These are phyloP conservation scores for Drosophila mauritiana DNA, from an alignment of 1,140 invertebrate genomes.

Conservation along the genomic window DNA sequence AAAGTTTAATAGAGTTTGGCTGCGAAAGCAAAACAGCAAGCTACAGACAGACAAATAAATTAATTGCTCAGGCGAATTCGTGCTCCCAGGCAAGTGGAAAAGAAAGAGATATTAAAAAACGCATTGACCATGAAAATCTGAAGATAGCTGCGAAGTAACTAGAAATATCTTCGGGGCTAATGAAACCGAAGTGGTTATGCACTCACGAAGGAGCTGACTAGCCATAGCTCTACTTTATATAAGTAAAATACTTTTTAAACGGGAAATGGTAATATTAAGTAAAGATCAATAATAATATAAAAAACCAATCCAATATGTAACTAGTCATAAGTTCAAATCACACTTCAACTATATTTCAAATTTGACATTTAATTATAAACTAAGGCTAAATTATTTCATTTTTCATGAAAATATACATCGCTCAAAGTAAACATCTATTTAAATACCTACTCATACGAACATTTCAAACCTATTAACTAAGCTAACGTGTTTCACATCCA, in stretches of 20 bases:
- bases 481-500: background rate
- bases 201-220: slow-evolving; percentile 5
- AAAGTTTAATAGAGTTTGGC: slow-evolving; percentile 67
- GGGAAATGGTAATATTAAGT: no score
- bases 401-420: no score
- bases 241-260: background rate
- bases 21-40: slow-evolving; percentile 66
- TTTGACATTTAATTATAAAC: background rate
- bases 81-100: slow-evolving; percentile 56
- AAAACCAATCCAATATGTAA: background rate
- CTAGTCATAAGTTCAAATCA: no score
- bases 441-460: no score
- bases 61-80: slow-evolving; percentile 75
- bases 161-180: slow-evolving; percentile 11
- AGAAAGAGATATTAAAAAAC: slow-evolving; percentile 72
- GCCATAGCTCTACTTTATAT: background rate
- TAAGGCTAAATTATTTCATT: background rate
- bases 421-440: background rate
- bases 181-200: slow-evolving; percentile 35
- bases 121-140: slow-evolving; percentile 73
- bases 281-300: background rate
- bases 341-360: no score
- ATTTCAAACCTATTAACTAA: no score
- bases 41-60: slow-evolving; percentile 63
- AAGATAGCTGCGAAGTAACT: slow-evolving; percentile 34